Conservation (phyloP, 2,888 invertebrate species). For the Tubiluchus corallicola region DNA sequence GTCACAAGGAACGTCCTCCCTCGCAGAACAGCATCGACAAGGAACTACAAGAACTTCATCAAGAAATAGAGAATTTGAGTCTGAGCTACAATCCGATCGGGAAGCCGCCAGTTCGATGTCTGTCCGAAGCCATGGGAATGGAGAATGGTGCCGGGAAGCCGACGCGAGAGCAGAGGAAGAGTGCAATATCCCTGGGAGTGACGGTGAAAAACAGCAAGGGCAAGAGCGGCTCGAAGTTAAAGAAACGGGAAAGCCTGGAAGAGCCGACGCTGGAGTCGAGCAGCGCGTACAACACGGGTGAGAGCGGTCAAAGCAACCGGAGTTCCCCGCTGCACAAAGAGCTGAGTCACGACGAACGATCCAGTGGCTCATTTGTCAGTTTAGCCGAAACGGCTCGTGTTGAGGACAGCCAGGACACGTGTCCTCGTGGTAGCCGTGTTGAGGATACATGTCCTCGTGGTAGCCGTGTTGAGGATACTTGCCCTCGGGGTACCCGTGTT, state of each 20-base stretch:
- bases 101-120: constrained; percentile 16
- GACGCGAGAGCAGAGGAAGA: constrained; percentile 23
- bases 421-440: too few relatives aligned
- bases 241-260: constrained; percentile 9
- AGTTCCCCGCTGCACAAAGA: constrained; percentile 39
- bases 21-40: constrained; percentile 31
- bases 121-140: constrained; percentile 13
- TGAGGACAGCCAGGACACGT: too few relatives aligned
- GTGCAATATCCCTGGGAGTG: constrained; percentile 21
- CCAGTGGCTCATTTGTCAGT: too few relatives aligned
- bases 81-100: constrained; percentile 34
- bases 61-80: constrained; percentile 41
- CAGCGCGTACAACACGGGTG: constrained; percentile 51
- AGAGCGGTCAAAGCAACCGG: constrained; percentile 41
- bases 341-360: too few relatives aligned
- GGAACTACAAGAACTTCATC: constrained; percentile 37
- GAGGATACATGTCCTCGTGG: too few relatives aligned
- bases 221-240: neutral
- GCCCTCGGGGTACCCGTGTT: too few relatives aligned
- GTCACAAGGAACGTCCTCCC: constrained; percentile 15
- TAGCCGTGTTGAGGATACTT: too few relatives aligned
- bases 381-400: too few relatives aligned
- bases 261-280: constrained; percentile 40
- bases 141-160: constrained; percentile 16
- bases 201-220: constrained; percentile 8